phyloP scores from a whole-genome alignment of 2,888 invertebrate genomes.

The Pseudanteris insignis region DNA sequence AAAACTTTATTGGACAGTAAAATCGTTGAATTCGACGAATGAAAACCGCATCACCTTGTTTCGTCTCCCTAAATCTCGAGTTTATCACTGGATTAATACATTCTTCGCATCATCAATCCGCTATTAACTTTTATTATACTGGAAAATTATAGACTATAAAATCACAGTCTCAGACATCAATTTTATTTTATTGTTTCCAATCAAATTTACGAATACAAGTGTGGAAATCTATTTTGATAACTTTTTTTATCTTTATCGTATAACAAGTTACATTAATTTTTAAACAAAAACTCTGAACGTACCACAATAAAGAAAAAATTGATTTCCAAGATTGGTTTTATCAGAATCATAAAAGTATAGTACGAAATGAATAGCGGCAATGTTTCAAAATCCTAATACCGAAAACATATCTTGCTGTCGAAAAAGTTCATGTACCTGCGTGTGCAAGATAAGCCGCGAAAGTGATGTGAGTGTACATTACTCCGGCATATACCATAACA shows the following conservation, averaged over 20 bases:
- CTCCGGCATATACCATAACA: slow-evolving; percentile 26
- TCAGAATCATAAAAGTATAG: too few relatives aligned
- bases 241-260: too few relatives aligned
- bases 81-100: slow-evolving; percentile 27
- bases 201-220: slow-evolving; percentile 22
- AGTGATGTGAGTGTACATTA: too few relatives aligned
- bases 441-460: slow-evolving; percentile 8
- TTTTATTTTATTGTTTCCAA: slow-evolving; percentile 30
- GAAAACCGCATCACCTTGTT: too few relatives aligned
- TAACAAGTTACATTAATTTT: too few relatives aligned
- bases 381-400: too few relatives aligned
- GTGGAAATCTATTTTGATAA: too few relatives aligned
- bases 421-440: neutral
- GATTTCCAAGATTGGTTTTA: too few relatives aligned
- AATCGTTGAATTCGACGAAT: slow-evolving; percentile 4
- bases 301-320: too few relatives aligned
- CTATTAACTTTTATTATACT: slow-evolving; percentile 33
- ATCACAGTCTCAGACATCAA: slow-evolving; percentile 23
- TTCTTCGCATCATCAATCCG: slow-evolving; percentile 25
- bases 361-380: too few relatives aligned
- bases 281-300: too few relatives aligned
- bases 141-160: slow-evolving; percentile 21
- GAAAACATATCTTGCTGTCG: too few relatives aligned
- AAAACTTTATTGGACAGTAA: slow-evolving; percentile 3
- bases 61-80: neutral